A percentile compares a stretch with the other conserved stretches of the same genome.
These are phyloP conservation scores for Synanceia verrucosa DNA, from an alignment of 2,797 vertebrate genomes.

Conservation along the genomic window DNA sequence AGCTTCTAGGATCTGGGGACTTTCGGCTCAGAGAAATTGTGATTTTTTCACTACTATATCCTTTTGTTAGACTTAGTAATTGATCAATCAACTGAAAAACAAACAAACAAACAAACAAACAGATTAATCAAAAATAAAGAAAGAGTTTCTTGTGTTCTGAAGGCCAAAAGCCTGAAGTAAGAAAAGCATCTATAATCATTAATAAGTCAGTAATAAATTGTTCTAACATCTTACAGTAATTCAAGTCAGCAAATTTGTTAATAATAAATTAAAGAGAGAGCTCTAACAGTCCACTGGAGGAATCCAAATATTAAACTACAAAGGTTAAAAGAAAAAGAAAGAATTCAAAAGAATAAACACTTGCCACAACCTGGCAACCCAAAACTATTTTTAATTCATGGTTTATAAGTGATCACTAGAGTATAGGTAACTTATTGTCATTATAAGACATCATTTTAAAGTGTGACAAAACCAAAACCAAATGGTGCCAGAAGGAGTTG, in stretches of 20 bases:
- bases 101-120: not conserved
- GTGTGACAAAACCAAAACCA: too few species aligned
- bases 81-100: not conserved
- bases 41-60: not conserved
- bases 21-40: not conserved
- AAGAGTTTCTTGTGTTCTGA: not conserved
- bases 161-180: not conserved
- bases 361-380: not conserved
- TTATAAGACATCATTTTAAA: too few species aligned
- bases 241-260: not conserved
- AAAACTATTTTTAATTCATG: not conserved
- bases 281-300: not conserved
- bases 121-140: not conserved
- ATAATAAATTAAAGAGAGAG: not conserved
- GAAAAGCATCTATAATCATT: not conserved
- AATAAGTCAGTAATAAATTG: not conserved
- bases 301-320: not conserved
- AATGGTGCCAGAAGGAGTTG: not conserved
- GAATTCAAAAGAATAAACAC: not conserved
- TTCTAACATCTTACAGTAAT: not conserved
- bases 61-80: not conserved
- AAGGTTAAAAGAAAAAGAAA: not conserved
- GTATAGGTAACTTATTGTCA: too few species aligned
- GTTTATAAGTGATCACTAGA: not conserved
- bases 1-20: not conserved